Base-by-base conservation (phyloP, 2,113 vertebrate species). In the Megaptera novaeangliae region DNA sequence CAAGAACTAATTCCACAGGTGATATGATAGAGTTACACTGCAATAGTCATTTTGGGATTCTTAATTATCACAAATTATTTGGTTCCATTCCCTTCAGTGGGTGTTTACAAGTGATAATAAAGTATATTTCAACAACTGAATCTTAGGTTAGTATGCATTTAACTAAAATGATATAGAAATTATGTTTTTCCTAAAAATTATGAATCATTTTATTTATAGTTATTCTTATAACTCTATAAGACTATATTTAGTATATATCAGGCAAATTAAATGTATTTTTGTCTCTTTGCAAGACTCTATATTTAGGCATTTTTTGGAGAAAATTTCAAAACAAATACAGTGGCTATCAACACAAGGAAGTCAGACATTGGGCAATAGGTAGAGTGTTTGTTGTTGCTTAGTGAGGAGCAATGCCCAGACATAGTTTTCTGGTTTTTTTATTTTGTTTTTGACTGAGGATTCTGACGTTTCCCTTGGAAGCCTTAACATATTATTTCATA, bases 1-100 rank as follows among this genome's bases (percentile, higher is more conserved):
- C 2, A 63, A 36, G 1, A 68, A 4, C 5, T 25, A 36, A 49
- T 71, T 44, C 10, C 29, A 52, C 3, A 55, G 20, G 8, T 14
- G 27, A 39, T 34, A 14, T 34, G 20, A 27, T 39, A 61, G 7
- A 95, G 36, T 63, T 39, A 36, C 25, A 55, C 8, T 29, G 64
- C 20, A 59, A 11, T 8, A 46, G 25, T 41, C 8, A 85, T 89
- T 74, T 49, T 3, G 11, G 44, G 23, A 52, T 5, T 9, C 1
- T 41, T 52, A 69, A 66, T 87, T 34, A 55, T 83, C 21, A 74
- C n/a, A n/a, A 36, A 66, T 80, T 41, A 82, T 91, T 82, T 72
- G 9, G 0, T 85, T 86, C 13, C 0, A 86, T 10, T 14, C 0
- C 27, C 0, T 64, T 78, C 6, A 46, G 0, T 23, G 1, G 1